These are phyloP conservation scores for Hypomecis atomaria DNA, from an alignment of 2,888 invertebrate genomes.

Conservation along the genomic window DNA sequence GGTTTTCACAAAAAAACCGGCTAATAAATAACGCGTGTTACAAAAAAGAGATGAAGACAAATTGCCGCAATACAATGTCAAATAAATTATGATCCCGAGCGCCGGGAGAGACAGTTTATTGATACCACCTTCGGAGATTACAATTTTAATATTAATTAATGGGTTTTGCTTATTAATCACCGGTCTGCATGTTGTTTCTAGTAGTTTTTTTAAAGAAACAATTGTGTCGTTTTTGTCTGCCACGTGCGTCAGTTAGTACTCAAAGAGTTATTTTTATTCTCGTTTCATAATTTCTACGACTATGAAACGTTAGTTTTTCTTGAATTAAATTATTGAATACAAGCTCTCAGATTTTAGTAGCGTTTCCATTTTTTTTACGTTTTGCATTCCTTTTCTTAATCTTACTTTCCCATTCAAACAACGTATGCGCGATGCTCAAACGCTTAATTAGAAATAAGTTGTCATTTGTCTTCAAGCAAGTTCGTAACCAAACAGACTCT, in stretches of 20 bases:
- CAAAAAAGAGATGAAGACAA: constrained; percentile 77
- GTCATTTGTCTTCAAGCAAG: no score
- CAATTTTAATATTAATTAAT: constrained; percentile 41
- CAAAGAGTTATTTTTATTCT: background rate
- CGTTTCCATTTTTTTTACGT: no score
- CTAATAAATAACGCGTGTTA: constrained; percentile 79
- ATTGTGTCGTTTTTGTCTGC: background rate
- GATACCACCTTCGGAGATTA: constrained; percentile 42
- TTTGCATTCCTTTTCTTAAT: no score
- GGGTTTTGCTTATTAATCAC: constrained; percentile 30
- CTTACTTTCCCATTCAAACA: no score
- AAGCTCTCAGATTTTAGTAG: no score
- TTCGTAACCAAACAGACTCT: no score
- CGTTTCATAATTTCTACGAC: no score
- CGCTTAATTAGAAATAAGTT: no score
- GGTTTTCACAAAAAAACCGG: constrained; percentile 75
- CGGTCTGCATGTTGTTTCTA: constrained; percentile 20
- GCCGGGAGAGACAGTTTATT: constrained; percentile 46
- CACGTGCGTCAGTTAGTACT: constrained; percentile 14
- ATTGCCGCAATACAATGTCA: constrained; percentile 70
- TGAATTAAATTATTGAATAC: no score
- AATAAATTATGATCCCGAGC: constrained; percentile 60
- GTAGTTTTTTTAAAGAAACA: background rate
- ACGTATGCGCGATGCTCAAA: no score
- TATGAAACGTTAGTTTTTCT: no score